Percentiles rank a stretch among this genome's conserved stretches.
These are phyloP conservation scores for Aldrovandia affinis DNA, from an alignment of 2,797 vertebrate genomes.

Conservation along the genomic window DNA sequence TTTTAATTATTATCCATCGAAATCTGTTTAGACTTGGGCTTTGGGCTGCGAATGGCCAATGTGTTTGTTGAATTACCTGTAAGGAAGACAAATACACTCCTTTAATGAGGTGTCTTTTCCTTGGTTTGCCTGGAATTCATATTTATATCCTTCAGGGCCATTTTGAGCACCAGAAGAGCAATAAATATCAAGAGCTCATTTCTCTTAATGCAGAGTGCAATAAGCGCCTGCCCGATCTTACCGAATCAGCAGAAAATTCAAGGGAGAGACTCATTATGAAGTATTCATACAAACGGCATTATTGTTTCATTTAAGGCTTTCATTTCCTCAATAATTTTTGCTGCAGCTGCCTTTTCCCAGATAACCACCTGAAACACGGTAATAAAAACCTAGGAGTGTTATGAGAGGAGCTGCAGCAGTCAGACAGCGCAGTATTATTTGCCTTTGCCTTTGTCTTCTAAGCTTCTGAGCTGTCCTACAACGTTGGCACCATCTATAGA, in stretches of 20 bases:
- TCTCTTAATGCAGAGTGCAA: slow-evolving; percentile 37
- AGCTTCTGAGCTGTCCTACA: neutral
- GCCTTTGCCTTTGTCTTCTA: neutral
- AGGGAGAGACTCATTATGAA: slow-evolving; percentile 47
- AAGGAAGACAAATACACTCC: slow-evolving; percentile 17
- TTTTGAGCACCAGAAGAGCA: slow-evolving; percentile 27
- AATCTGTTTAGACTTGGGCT: neutral
- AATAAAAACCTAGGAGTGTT: slow-evolving; percentile 38
- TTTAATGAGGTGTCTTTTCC: slow-evolving; percentile 27
- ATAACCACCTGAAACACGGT: slow-evolving; percentile 41
- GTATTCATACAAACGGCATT: slow-evolving; percentile 47
- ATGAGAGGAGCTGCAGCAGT: slow-evolving; percentile 12
- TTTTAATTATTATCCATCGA: neutral
- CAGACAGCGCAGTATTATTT: neutral
- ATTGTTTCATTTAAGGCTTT: slow-evolving; percentile 47
- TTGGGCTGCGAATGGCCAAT: slow-evolving; percentile 25
- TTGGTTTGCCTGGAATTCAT: slow-evolving; percentile 22
- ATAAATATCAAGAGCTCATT: slow-evolving; percentile 39
- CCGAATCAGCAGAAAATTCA: slow-evolving; percentile 36
- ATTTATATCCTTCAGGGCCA: slow-evolving; percentile 38
- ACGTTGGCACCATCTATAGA: neutral
- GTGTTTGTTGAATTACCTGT: slow-evolving; percentile 41
- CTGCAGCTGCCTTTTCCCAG: slow-evolving; percentile 35
- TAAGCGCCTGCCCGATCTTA: slow-evolving; percentile 30
- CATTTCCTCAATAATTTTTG: slow-evolving; percentile 49